A percentile compares a stretch with the other conserved stretches of the same genome.
Conservation (phyloP, 2,113 vertebrate genomes). For the Sigmodon hispidus region DNA sequence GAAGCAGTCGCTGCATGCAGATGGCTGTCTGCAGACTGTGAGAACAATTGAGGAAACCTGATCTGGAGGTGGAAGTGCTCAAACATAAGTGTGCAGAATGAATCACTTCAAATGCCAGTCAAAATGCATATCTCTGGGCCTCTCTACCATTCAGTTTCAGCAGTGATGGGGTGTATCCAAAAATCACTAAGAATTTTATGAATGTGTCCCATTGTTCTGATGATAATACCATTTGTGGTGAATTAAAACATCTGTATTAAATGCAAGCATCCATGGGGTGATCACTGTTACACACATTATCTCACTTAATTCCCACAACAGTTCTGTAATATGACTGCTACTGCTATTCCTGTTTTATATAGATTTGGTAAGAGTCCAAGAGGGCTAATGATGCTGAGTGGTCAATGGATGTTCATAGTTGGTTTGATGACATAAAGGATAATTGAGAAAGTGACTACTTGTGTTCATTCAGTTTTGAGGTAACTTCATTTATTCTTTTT, state of each 20-base stretch:
- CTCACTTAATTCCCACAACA: not conserved
- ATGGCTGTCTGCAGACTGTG: not conserved
- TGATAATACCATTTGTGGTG: not conserved
- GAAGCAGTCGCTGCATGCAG: not conserved
- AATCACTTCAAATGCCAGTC: not conserved
- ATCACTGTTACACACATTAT: not conserved
- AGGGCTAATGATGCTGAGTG: not conserved
- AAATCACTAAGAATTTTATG: not conserved
- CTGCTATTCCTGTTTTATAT: not conserved
- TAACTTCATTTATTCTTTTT: conserved; percentile 25
- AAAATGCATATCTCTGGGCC: not conserved
- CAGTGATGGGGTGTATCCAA: not conserved
- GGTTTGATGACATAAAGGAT: not conserved
- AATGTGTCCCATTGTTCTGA: not conserved
- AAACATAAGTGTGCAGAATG: not conserved
- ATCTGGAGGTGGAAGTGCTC: not conserved
- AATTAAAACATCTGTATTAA: not conserved
- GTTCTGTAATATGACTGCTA: not conserved
- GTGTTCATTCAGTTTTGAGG: not conserved
- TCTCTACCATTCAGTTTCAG: not conserved
- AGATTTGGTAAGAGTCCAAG: not conserved
- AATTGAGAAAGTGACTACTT: not conserved
- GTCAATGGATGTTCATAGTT: not conserved
- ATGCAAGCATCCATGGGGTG: not conserved
- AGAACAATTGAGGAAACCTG: not conserved